These are phyloP conservation scores for Cottus gobio DNA, from an alignment of 2,113 vertebrate species.

Conservation along the genomic window DNA sequence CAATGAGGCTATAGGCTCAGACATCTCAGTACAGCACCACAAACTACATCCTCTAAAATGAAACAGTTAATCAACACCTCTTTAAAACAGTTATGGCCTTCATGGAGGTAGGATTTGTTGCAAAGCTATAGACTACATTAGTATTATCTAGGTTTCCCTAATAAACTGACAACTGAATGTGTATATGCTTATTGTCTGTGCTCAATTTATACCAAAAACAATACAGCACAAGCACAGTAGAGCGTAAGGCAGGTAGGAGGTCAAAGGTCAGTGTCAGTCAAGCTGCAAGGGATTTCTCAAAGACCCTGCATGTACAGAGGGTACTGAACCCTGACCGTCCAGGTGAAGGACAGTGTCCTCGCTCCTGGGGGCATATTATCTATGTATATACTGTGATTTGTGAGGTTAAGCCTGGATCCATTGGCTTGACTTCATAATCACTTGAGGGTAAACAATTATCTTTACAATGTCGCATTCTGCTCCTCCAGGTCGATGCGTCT, in stretches of 20 bases:
- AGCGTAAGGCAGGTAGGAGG: not conserved
- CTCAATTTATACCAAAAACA: not conserved
- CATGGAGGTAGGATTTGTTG: not conserved
- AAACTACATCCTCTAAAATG: not conserved
- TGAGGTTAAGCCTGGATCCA: not conserved
- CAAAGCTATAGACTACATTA: not conserved
- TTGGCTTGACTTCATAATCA: conserved; percentile 1
- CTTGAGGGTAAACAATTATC: not conserved
- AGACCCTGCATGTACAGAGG: not conserved
- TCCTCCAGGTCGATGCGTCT: not conserved
- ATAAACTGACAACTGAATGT: not conserved
- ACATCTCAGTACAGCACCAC: not conserved
- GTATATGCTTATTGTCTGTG: too few relatives aligned
- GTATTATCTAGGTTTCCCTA: not conserved
- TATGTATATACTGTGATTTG: not conserved
- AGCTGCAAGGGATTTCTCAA: not conserved
- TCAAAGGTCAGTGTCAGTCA: conserved; percentile 12
- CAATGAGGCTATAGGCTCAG: not conserved
- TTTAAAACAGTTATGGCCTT: not conserved
- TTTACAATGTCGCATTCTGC: conserved; percentile 12
- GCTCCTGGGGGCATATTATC: not conserved
- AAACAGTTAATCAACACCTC: not conserved
- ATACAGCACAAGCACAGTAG: too few relatives aligned
- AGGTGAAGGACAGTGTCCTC: not conserved
- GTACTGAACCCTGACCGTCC: conserved; percentile 3